Evolutionary conservation across 2,797 vertebrate species (phyloP), one percentile per base, ranked within the genome.

Genomic region (Acridotheres tristis): DNA sequence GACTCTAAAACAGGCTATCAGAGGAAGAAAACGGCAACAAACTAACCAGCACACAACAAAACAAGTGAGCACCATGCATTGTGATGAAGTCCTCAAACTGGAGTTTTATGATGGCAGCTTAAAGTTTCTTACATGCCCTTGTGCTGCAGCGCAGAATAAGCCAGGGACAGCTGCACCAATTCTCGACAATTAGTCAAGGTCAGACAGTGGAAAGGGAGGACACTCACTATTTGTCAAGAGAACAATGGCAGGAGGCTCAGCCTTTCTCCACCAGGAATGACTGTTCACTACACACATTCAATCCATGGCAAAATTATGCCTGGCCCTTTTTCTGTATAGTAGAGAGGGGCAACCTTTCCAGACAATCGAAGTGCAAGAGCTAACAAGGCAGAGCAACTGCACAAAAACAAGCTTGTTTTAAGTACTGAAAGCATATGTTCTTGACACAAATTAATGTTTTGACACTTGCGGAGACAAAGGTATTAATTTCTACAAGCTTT

Each of bases 111-210:
- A 95, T 77, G 95, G 96, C 78, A 93, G 88, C 81, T 88, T 95
- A 95, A 97, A 97, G 97, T 95, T 96, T 96, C 95, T 85, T 58
- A 87, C 94, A 58, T 51, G 97, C 72, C 82, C 96, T 83, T 95
- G 94, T 93, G 93, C 51, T 76, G 40, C 61, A 36, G 91, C 11
- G 0, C 91, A 95, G 92, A 97, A 97, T 90, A 90, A 97, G 94
- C 78, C 50, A 40, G 95, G 93, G 97, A 97, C 98, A 98, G 98
- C 98, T 98, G 98, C 96, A 84, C 91, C 96, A 86, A 97, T 98
- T 98, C 97, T 97, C 73, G 94, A 83, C 97, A 97, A 98, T 98
- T 98, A 98, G 98, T 98, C 97, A 98, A 97, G 98, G 98, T 98
- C 97, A 98, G 93, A 91, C 96, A 69, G 90, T 92, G 96, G 96